These are phyloP conservation scores for Liodrosophila aerea DNA, from an alignment of 2,888 invertebrate species.

Conservation along the genomic window DNA sequence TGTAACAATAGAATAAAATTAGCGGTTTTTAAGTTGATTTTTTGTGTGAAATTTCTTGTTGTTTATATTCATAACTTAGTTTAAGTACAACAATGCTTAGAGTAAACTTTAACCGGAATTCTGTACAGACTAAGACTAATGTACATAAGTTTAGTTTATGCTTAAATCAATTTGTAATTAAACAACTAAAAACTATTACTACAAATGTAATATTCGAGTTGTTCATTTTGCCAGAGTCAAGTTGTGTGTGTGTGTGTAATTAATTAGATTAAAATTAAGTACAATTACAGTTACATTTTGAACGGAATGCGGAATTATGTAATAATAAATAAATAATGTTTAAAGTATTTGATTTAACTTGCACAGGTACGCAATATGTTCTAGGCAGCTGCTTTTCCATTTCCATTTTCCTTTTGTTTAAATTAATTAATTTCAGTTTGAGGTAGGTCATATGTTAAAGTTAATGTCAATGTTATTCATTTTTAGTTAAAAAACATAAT, in stretches of 20 bases:
- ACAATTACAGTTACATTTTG: slow-evolving; percentile 52
- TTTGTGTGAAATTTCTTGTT: background rate
- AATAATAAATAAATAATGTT: slow-evolving; percentile 8
- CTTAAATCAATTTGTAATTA: background rate
- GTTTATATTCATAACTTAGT: slow-evolving; percentile 28
- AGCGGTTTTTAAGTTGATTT: too few relatives aligned
- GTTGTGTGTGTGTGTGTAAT: slow-evolving; percentile 19
- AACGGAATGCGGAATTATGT: slow-evolving; percentile 67
- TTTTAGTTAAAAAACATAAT: slow-evolving; percentile 17
- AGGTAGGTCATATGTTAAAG: slow-evolving; percentile 63
- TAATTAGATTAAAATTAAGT: slow-evolving; percentile 35
- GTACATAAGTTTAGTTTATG: too few relatives aligned
- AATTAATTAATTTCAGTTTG: slow-evolving; percentile 53
- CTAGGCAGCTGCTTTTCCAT: slow-evolving; percentile 58
- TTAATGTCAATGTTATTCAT: too few relatives aligned
- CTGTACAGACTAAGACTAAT: slow-evolving; percentile 55
- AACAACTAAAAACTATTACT: slow-evolving; percentile 11
- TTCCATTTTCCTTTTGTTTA: slow-evolving; percentile 4
- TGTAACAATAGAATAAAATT: background rate
- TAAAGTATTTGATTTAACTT: slow-evolving; percentile 65
- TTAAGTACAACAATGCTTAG: slow-evolving; percentile 71
- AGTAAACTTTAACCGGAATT: slow-evolving; percentile 61
- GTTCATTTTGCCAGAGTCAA: slow-evolving; percentile 38
- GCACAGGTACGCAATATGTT: slow-evolving; percentile 73
- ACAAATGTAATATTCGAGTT: slow-evolving; percentile 50